A percentile compares a stretch with the other conserved stretches of the same genome.
Evolutionary conservation across 2,113 vertebrate genomes (phyloP).

Genomic region (Zapornia atra): DNA sequence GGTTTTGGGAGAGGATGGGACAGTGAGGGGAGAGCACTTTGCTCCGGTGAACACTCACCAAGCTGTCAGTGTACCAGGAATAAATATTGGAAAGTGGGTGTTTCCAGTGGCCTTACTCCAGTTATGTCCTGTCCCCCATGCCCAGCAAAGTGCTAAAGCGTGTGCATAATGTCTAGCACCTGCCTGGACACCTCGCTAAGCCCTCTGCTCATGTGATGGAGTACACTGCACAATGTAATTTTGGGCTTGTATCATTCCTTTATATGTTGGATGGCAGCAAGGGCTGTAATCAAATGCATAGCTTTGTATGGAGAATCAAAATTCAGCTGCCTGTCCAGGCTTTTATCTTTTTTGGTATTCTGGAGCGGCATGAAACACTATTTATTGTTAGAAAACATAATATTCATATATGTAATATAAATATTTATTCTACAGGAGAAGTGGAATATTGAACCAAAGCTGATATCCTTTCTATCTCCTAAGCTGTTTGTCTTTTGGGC

Average conservation of each 20-base stretch:
- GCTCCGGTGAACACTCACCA: neutral
- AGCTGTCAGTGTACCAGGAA: neutral
- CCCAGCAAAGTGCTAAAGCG: neutral
- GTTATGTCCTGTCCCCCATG: too few relatives aligned
- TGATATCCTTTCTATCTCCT: neutral
- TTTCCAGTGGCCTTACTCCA: neutral
- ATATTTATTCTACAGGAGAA: neutral
- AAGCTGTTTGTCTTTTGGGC: slow-evolving; percentile 9
- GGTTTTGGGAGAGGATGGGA: neutral
- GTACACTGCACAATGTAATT: neutral
- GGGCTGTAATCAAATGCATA: neutral
- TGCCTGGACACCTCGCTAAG: neutral
- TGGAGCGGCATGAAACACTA: neutral
- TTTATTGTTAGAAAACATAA: neutral
- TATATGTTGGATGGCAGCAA: neutral
- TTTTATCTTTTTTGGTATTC: neutral
- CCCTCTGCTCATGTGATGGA: neutral
- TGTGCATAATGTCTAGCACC: neutral
- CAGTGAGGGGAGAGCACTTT: neutral
- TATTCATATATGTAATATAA: neutral
- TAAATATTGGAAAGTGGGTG: neutral
- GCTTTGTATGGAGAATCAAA: neutral
- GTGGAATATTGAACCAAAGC: neutral
- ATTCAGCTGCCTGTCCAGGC: neutral
- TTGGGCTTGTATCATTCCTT: neutral